These are phyloP conservation scores for Chiloscyllium plagiosum DNA, from an alignment of 2,113 vertebrate species.

Conservation along the genomic window DNA sequence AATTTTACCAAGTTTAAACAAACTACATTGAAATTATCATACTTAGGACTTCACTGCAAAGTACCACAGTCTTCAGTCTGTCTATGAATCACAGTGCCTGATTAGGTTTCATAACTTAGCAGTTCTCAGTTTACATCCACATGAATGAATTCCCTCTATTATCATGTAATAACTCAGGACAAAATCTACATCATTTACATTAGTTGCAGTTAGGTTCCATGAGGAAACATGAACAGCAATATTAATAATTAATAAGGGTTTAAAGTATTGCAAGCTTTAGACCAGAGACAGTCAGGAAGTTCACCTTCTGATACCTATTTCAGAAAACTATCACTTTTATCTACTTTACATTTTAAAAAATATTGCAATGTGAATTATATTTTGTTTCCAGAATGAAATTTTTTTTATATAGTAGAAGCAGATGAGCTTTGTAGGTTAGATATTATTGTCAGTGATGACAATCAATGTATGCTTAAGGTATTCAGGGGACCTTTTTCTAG, in stretches of 20 bases:
- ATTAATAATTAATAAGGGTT: slow-evolving; percentile 1
- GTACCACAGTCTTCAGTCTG: background rate
- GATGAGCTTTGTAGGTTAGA: background rate
- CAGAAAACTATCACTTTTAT: background rate
- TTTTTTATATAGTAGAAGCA: background rate
- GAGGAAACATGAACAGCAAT: background rate
- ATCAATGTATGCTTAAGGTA: background rate
- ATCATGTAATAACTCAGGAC: background rate
- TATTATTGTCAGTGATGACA: background rate
- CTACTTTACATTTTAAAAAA: background rate
- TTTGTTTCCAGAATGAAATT: background rate
- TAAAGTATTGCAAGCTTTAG: background rate
- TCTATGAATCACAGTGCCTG: background rate
- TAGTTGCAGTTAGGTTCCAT: background rate
- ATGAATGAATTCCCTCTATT: background rate
- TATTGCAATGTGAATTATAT: background rate
- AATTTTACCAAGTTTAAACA: background rate
- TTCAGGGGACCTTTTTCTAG: background rate
- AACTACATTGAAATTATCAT: background rate
- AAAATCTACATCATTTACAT: background rate
- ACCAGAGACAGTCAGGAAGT: background rate
- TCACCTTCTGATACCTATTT: background rate
- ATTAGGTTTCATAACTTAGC: background rate
- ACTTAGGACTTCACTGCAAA: background rate
- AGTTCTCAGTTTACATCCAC: background rate